Evolutionary conservation across 2,797 vertebrate species (phyloP).

Genomic region (Buceros bicornis): DNA sequence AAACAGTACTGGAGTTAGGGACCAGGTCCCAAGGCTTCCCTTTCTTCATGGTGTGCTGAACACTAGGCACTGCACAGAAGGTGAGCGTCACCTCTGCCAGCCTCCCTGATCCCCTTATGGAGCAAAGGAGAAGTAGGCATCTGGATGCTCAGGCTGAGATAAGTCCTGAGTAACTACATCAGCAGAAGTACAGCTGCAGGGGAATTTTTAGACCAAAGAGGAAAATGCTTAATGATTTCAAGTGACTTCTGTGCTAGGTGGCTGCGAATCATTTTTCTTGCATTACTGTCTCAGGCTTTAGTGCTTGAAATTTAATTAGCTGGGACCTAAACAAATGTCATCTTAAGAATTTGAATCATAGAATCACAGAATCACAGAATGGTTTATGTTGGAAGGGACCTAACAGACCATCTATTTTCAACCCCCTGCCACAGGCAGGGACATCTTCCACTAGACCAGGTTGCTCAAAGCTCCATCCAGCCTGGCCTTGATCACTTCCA

Average conservation of each 20-base stretch:
- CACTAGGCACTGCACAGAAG: not conserved
- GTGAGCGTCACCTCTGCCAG: not conserved
- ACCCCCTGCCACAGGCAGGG: too few species aligned
- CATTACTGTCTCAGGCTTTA: not conserved
- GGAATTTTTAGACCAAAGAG: not conserved
- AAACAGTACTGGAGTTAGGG: not conserved
- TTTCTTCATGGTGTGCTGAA: not conserved
- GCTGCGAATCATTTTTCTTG: not conserved
- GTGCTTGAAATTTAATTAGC: not conserved
- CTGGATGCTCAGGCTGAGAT: not conserved
- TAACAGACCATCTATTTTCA: too few species aligned
- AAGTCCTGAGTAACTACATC: not conserved
- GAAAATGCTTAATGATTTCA: not conserved
- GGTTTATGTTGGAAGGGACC: too few species aligned
- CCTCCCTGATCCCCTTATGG: not conserved
- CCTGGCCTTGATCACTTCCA: too few species aligned
- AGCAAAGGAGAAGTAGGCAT: not conserved
- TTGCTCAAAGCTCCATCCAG: too few species aligned
- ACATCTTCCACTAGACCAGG: too few species aligned
- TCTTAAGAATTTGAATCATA: not conserved
- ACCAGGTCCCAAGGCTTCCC: accelerated
- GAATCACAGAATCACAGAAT: too few species aligned
- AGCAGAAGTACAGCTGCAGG: not conserved
- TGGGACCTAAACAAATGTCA: not conserved
- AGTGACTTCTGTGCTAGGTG: not conserved